Evolutionary conservation across 2,888 invertebrate genomes (phyloP).

Genomic region (Eulithis testata): DNA sequence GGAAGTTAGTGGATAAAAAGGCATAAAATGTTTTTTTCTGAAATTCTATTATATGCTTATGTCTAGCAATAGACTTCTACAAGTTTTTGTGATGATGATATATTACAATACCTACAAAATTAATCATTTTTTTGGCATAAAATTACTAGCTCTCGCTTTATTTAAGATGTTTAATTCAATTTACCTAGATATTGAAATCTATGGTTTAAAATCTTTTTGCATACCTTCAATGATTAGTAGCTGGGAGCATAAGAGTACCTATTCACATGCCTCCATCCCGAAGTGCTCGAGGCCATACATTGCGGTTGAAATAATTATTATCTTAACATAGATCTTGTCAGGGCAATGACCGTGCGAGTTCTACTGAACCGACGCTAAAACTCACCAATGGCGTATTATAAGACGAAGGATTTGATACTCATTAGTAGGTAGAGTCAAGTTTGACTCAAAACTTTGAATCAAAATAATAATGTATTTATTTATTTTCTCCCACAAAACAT

Average conservation of each 20-base stretch:
- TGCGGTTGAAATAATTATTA: conserved; percentile 81
- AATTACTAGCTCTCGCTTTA: neutral
- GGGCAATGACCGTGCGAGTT: conserved; percentile 70
- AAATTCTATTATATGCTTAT: no score
- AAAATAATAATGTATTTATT: no score
- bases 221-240: conserved; percentile 42
- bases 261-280: conserved; percentile 59
- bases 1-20: no score
- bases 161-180: conserved; percentile 12
- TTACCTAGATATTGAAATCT: conserved; percentile 18
- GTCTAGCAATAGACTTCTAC: no score
- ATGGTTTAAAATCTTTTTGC: conserved; percentile 34
- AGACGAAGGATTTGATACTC: conserved; percentile 13
- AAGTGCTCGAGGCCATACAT: conserved; percentile 68
- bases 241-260: conserved; percentile 41
- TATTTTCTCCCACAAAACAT: no score
- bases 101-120: no score
- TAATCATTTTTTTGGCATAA: neutral
- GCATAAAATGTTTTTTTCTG: no score
- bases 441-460: no score
- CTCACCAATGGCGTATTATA: conserved; percentile 17
- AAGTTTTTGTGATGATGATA: no score
- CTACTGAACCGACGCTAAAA: conserved; percentile 46
- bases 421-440: neutral
- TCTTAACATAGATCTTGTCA: conserved; percentile 77